These are phyloP conservation scores for Myotis lucifugus DNA, from an alignment of 2,113 vertebrate genomes.

Conservation along the genomic window DNA sequence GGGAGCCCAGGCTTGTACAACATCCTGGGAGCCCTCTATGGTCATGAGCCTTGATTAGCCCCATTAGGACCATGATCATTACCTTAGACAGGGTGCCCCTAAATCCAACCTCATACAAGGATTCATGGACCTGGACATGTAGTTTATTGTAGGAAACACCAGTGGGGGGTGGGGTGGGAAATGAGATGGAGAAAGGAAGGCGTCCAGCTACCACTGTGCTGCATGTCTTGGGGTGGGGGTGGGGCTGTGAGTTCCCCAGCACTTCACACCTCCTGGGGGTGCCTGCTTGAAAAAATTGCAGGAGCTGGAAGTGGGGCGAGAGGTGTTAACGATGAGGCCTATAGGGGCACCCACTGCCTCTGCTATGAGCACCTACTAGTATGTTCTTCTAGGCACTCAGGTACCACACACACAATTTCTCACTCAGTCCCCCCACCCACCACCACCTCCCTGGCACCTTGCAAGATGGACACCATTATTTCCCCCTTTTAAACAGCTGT, in stretches of 20 bases:
- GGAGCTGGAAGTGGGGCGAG: not conserved
- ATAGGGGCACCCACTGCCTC: not conserved
- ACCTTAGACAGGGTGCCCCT: not conserved
- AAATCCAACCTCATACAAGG: not conserved
- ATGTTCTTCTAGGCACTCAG: not conserved
- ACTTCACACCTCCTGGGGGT: not conserved
- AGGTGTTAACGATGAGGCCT: not conserved
- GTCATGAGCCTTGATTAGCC: not conserved
- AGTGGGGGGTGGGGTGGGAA: too few relatives aligned
- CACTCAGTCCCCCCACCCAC: not conserved
- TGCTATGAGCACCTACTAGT: not conserved
- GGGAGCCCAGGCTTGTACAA: not conserved
- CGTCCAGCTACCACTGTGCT: not conserved
- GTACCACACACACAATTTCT: not conserved
- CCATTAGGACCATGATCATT: accelerated
- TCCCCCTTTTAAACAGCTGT: not conserved
- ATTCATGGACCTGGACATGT: not conserved
- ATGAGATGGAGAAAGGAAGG: not conserved
- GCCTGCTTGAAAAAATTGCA: not conserved
- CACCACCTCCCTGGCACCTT: not conserved
- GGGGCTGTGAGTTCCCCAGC: not conserved
- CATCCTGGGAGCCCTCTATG: accelerated
- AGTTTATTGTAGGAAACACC: not conserved
- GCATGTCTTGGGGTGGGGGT: too few relatives aligned
- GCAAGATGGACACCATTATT: not conserved